Evolutionary conservation across 2,113 vertebrate species (phyloP).

Genomic region (Tapirus terrestris): DNA sequence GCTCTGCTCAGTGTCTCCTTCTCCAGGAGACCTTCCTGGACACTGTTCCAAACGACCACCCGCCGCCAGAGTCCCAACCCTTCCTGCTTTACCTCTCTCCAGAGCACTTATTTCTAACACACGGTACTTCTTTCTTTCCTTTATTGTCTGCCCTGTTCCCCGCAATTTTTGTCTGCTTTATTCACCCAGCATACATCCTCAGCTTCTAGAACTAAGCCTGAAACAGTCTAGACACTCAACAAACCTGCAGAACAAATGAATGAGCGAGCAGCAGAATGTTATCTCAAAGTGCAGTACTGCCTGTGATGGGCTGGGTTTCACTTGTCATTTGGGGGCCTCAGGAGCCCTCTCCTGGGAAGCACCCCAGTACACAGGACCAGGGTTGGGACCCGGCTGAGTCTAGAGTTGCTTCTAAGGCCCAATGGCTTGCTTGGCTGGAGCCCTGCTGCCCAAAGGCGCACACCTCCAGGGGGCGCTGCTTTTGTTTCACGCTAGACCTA

Average conservation of each 20-base stretch:
- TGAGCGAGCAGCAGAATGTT: not conserved
- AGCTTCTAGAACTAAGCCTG: not conserved
- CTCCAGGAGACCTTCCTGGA: accelerated
- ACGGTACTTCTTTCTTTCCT: not conserved
- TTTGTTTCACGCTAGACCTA: no score
- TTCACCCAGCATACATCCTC: not conserved
- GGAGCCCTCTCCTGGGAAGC: not conserved
- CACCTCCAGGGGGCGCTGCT: not conserved
- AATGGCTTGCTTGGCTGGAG: not conserved
- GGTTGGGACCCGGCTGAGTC: not conserved
- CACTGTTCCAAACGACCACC: no score
- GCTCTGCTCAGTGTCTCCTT: not conserved
- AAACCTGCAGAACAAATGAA: no score
- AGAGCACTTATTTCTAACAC: accelerated
- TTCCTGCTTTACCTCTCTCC: no score
- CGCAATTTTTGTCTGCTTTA: no score
- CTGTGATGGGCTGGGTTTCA: not conserved
- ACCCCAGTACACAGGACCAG: no score
- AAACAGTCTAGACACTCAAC: not conserved
- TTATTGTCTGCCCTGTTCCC: no score
- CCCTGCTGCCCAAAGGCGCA: not conserved
- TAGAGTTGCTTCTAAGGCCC: not conserved
- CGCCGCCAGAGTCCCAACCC: accelerated
- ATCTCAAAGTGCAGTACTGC: accelerated
- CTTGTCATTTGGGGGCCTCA: not conserved